These are phyloP conservation scores for Tethya wilhelma DNA, from an alignment of 37 sponge, comb jelly and placozoan genomes.

Conservation along the genomic window DNA sequence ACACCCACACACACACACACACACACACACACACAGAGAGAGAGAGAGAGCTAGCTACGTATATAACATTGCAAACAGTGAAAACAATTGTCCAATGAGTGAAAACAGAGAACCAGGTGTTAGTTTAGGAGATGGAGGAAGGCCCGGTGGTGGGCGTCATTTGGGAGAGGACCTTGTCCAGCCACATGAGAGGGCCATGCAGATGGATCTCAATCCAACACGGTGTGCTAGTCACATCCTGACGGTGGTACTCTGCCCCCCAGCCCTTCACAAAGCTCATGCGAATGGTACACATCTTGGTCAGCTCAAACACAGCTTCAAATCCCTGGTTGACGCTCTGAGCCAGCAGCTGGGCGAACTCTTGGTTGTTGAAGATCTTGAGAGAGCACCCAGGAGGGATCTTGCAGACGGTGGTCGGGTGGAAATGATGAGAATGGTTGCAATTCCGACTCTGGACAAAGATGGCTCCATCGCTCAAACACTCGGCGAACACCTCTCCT, in stretches of 20 bases:
- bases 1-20: too few species aligned
- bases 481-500: constrained; percentile 96
- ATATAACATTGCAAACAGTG: too few species aligned
- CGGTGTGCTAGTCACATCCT: constrained; percentile 97
- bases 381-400: constrained; percentile 92
- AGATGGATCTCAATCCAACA: constrained; percentile 98
- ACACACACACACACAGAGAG: too few species aligned
- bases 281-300: constrained; percentile 95
- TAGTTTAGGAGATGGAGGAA: constrained; percentile 34
- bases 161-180: constrained; percentile 91
- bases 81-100: too few species aligned
- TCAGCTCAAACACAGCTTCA: constrained; percentile 91
- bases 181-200: constrained; percentile 93
- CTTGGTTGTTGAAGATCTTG: constrained; percentile 97
- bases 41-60: too few species aligned
- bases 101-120: too few species aligned
- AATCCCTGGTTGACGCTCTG: constrained; percentile 90
- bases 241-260: constrained; percentile 98
- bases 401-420: constrained; percentile 97
- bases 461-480: constrained; percentile 89
- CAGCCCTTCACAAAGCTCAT: constrained; percentile 99
- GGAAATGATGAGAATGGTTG: constrained; percentile 91
- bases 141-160: constrained; percentile 51
- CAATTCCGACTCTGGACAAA: constrained; percentile 97
- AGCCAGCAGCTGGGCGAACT: constrained; percentile 90